phyloP scores from a whole-genome alignment of 2,797 vertebrate genomes.

The Discoglossus pictus region DNA sequence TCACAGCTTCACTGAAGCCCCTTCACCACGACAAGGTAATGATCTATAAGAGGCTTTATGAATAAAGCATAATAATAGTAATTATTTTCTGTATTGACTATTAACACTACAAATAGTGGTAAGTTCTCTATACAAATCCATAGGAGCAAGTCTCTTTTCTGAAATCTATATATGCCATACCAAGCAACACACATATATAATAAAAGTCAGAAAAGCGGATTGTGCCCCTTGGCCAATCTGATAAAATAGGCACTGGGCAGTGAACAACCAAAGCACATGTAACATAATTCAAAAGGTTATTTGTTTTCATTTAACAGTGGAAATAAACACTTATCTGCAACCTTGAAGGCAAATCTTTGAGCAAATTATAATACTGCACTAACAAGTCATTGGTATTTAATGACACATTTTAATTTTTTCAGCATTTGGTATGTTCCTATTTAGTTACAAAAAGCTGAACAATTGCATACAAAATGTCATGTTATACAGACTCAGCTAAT shows the following conservation, averaged over 20 bases:
- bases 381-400: slow-evolving; percentile 37
- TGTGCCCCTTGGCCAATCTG: slow-evolving; percentile 31
- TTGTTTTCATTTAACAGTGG: slow-evolving; percentile 41
- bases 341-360: slow-evolving; percentile 30
- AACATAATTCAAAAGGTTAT: slow-evolving; percentile 37
- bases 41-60: no score
- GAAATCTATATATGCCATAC: no score
- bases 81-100: no score
- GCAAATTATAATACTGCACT: slow-evolving; percentile 29
- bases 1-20: no score
- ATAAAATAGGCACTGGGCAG: slow-evolving; percentile 24
- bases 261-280: slow-evolving; percentile 22
- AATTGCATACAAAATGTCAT: slow-evolving; percentile 22
- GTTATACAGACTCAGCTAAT: slow-evolving; percentile 22
- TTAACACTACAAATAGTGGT: no score
- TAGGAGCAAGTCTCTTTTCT: no score
- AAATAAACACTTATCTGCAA: slow-evolving; percentile 22
- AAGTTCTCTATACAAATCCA: no score
- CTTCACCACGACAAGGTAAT: no score
- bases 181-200: slow-evolving; percentile 3
- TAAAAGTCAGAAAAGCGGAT: slow-evolving; percentile 12
- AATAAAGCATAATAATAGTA: no score
- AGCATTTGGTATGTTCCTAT: slow-evolving; percentile 25
- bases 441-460: slow-evolving; percentile 37
- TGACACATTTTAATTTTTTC: slow-evolving; percentile 47